Base-by-base conservation (phyloP, 1,140 invertebrate genomes). In the Hirudo medicinalis region DNA sequence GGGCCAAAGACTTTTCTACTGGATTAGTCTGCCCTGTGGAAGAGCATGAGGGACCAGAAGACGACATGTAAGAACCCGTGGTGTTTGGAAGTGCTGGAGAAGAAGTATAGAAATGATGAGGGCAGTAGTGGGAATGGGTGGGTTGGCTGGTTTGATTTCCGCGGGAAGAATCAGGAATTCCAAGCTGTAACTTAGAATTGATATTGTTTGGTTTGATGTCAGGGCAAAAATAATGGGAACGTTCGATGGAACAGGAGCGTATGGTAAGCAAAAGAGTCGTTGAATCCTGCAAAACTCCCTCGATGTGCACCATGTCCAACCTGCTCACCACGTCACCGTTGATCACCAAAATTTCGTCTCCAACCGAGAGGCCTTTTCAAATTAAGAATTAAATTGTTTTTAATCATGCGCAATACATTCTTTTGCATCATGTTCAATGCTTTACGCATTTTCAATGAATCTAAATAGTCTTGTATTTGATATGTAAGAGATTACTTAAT, bases 301-400 rank as follows among this genome's bases (percentile, higher is more conserved):
- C 94, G 78, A 97, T 87, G 85, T 94, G 97, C 90, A 97, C 97
- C 94, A 98, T 98, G 86, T 97, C 94, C 83, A 98, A 85, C 83
- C 97, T 94, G 75, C 91, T 92, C 60, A 97, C 93, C 78, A 97
- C 92, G 74, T 93, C 92, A 74, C 94, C 91, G 84, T 98, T 97
- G 82, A 98, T 95, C 77, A 97, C 92, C 87, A 97, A 92, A 80
- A 97, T 95, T 84, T 97, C 94, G 83, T 97, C 94, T 76, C 92
- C 90, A 84, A 95, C 93, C 80, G 93, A 92, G 78, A 97, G 90
- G 78, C 92, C 93, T 94, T 63, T 63, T 32, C 8, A 25, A 25
- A 25, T 63, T 13, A 22, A 63, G 15, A 63, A 25, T 63, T 63
- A 22, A 63, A 63, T 32, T 11, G 19, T 11, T 63, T 63, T 63